Percentiles rank a stretch among this genome's conserved stretches.
Evolutionary conservation across 2,797 vertebrate species (phyloP).

Genomic region (Mormyrus proboscirostris): DNA sequence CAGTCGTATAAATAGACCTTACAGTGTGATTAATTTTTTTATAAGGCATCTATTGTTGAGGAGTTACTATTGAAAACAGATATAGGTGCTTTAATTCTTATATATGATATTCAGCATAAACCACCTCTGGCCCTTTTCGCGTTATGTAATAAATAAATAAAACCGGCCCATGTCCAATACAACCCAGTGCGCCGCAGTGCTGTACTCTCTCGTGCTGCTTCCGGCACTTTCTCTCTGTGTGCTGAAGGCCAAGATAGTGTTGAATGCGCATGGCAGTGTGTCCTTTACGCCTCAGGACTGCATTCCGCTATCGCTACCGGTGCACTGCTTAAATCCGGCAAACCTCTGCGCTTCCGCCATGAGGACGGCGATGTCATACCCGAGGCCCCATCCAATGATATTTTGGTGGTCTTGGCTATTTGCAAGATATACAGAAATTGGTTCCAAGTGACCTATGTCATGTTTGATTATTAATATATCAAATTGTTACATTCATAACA

Average conservation of each 20-base stretch:
- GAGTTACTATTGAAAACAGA: not conserved
- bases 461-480: not conserved
- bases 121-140: not conserved
- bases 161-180: not conserved
- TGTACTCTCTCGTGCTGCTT: not conserved
- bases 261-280: not conserved
- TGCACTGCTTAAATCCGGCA: not conserved
- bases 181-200: not conserved
- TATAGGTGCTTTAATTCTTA: not conserved
- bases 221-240: not conserved
- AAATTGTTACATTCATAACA: not conserved
- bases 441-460: not conserved
- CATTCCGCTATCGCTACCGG: not conserved
- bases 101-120: not conserved
- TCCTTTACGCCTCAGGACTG: not conserved
- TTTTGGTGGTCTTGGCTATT: not conserved
- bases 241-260: not conserved
- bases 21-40: not conserved
- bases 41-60: not conserved
- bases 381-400: not conserved
- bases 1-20: not conserved
- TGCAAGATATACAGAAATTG: not conserved
- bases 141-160: not conserved
- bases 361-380: not conserved
- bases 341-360: not conserved